Evolutionary conservation across 2,888 invertebrate genomes (phyloP).

Genomic region (Drosophila anomelani): DNA sequence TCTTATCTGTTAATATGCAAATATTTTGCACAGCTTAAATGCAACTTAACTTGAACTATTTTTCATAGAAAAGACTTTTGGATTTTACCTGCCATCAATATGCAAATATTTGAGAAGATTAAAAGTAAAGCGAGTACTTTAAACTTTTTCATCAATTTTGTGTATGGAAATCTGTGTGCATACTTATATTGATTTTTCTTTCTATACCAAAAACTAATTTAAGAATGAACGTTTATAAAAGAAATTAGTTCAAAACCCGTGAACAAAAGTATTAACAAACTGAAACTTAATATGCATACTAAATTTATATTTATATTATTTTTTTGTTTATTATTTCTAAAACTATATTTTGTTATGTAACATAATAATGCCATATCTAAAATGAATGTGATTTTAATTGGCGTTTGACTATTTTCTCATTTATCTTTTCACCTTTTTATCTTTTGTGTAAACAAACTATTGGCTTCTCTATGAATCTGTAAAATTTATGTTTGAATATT

Average conservation of each 20-base stretch:
- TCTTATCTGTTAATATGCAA: conserved; percentile 4
- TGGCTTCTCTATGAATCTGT: background rate
- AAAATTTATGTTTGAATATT: background rate
- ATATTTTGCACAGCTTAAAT: conserved; percentile 1
- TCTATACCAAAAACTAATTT: background rate
- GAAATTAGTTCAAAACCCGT: background rate
- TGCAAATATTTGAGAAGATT: background rate
- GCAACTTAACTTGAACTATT: background rate
- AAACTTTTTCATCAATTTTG: background rate
- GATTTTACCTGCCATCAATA: background rate
- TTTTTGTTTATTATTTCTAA: background rate
- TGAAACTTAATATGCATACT: background rate
- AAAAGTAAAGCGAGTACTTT: background rate
- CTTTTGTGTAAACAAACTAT: background rate
- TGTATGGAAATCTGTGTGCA: background rate
- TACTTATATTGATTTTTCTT: background rate
- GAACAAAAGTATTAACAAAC: background rate
- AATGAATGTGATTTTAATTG: background rate
- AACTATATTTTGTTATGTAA: background rate
- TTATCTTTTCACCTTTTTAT: background rate
- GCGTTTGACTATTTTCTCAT: background rate
- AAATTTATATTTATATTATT: background rate
- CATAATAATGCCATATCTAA: background rate
- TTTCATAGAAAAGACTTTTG: background rate
- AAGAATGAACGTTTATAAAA: background rate